These are phyloP conservation scores for Xylota segnis DNA, from an alignment of 2,888 invertebrate genomes.

Conservation along the genomic window DNA sequence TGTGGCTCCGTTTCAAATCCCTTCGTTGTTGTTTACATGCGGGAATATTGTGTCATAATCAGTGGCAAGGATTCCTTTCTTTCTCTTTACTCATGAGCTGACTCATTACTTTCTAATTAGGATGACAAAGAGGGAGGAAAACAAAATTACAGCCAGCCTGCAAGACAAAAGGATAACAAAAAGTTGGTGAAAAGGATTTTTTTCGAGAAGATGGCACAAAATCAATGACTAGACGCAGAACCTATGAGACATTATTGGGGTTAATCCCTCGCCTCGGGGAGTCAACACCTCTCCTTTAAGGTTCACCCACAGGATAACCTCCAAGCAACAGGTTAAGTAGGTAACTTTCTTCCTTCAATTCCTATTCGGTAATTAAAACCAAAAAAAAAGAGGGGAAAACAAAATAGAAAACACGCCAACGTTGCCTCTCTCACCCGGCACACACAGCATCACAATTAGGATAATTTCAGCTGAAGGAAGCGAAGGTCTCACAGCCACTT, in stretches of 20 bases:
- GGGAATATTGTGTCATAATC: constrained; percentile 36
- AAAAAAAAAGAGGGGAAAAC: constrained; percentile 1
- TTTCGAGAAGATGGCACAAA: no score
- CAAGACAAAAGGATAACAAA: no score
- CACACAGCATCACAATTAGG: constrained; percentile 47
- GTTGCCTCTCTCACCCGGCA: not conserved
- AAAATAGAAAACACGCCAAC: not conserved
- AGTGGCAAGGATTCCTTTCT: not conserved
- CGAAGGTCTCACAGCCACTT: constrained; percentile 16
- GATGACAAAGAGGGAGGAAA: constrained; percentile 1
- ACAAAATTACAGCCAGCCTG: no score
- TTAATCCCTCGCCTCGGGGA: not conserved
- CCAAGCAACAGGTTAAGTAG: constrained; percentile 62
- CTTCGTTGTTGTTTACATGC: not conserved
- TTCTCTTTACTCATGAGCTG: not conserved
- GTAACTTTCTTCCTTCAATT: constrained; percentile 29
- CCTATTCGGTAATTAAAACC: constrained; percentile 37
- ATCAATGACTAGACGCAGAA: no score
- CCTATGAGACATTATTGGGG: constrained; percentile 27
- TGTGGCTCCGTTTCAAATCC: not conserved
- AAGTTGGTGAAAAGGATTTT: no score
- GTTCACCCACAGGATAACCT: not conserved
- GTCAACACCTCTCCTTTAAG: not conserved
- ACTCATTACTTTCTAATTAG: constrained; percentile 18
- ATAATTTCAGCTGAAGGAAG: constrained; percentile 37